Percentiles rank a stretch among this genome's conserved stretches.
Evolutionary conservation across 2,888 invertebrate genomes (phyloP).

Genomic region (Strigamia maritima): DNA sequence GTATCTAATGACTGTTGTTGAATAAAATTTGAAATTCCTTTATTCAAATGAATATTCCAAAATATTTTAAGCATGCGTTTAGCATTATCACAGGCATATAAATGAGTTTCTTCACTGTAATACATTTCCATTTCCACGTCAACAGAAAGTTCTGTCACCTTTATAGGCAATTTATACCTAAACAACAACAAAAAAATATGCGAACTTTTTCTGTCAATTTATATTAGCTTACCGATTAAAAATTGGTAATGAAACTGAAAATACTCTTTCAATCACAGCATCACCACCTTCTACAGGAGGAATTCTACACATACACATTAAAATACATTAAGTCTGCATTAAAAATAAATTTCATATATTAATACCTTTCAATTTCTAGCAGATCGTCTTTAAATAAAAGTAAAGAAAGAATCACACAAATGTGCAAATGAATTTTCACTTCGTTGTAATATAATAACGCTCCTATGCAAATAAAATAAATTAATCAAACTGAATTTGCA

Average conservation of each 20-base stretch:
- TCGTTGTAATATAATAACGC: background rate
- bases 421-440: background rate
- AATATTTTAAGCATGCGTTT: background rate
- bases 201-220: background rate
- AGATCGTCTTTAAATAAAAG: background rate
- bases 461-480: background rate
- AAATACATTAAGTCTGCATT: background rate
- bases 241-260: background rate
- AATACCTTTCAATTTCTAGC: background rate
- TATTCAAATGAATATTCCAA: conserved; percentile 1
- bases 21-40: background rate
- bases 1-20: background rate
- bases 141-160: background rate
- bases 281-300: conserved; percentile 1
- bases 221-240: background rate
- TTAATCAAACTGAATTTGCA: background rate
- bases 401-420: background rate
- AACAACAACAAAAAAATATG: background rate
- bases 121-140: background rate
- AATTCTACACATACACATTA: background rate
- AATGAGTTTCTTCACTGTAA: background rate
- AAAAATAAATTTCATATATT: background rate
- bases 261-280: background rate
- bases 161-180: background rate
- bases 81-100: background rate